A percentile compares a stretch with the other conserved stretches of the same genome.
phyloP scores from a whole-genome alignment of 2,888 invertebrate genomes.

The Nezara viridula region DNA sequence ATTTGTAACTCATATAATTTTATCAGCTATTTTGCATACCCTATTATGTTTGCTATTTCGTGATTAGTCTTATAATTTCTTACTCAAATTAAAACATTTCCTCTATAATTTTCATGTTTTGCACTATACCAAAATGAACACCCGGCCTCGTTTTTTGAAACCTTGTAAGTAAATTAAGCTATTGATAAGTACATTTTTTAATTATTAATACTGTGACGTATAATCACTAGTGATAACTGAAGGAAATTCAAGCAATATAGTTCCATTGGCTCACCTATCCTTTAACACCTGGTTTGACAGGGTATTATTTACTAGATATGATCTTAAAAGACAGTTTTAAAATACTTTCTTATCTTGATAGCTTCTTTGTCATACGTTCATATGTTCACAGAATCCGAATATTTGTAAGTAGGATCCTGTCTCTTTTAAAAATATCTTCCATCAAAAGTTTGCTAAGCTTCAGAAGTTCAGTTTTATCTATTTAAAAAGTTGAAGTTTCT shows the following conservation, averaged over 20 bases:
- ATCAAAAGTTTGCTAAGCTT: not conserved
- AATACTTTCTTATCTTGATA: not conserved
- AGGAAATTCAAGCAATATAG: not conserved
- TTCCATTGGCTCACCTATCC: not conserved
- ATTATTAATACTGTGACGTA: not conserved
- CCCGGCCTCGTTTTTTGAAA: slow-evolving; percentile 54
- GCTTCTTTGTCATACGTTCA: not conserved
- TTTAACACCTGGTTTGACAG: not conserved
- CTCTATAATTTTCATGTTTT: not conserved
- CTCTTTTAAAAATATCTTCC: not conserved
- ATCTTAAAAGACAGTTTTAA: not conserved
- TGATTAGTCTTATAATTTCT: not conserved
- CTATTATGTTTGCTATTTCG: not conserved
- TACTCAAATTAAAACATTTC: not conserved
- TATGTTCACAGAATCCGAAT: not conserved
- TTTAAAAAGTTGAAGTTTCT: too few species aligned
- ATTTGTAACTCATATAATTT: not conserved
- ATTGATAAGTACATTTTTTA: not conserved
- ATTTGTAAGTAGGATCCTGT: not conserved
- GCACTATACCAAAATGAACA: not conserved
- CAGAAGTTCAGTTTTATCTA: not conserved
- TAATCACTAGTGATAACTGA: not conserved
- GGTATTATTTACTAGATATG: not conserved
- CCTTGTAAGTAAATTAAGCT: slow-evolving; percentile 26
- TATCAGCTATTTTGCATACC: not conserved